Base-by-base conservation (phyloP, 2,113 vertebrate genomes). In the Psittacara wagleri region DNA sequence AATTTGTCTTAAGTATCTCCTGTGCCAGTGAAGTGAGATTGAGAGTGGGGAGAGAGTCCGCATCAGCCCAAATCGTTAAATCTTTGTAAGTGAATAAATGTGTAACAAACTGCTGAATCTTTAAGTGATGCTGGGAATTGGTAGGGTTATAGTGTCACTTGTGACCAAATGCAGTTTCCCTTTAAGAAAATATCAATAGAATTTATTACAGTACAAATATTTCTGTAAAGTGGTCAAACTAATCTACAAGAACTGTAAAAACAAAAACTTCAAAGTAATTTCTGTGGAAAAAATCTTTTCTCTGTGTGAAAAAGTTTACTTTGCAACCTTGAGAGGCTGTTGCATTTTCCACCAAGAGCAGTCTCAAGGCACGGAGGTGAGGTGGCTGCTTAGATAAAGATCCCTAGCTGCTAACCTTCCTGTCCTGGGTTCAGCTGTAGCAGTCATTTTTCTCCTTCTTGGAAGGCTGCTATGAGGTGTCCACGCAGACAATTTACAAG, bases 281-380 rank as follows among this genome's bases (percentile, higher is more conserved):
- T 81, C 29, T 76, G 33, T 33, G 51, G 48, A 31, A 82, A 76
- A 76, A 46, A 14, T 13, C 48, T 4, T 31, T 79, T 79, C n/a
- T 59, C 33, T 59, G 7, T 33, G 49, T 29, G 43, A 46, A 83
- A 20, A 17, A 57, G 10, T 52, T 83, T 5, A 10, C 4, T 15
- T 33, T 0, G 2, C 48, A 28, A 22, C 24, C 22, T 74, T 25
- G 10, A 69, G 74, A 57, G 24, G 11, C 29, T n/a, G 39, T 33
- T 54, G 15, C 4, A 0, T 43, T 6, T 72, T 77, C 28, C 57
- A 49, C 17, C 37, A 17, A 9, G 63, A 59, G 5, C 0, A 1
- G 20, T 69, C 25, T 75, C 8, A 5, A 74, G 43, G 17, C 0
- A 1, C 5, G 61, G 35, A 63, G 37, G 41, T 0, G 2, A 77